These are phyloP conservation scores for Pterocles orientalis DNA, from an alignment of 2,113 vertebrate genomes.

Conservation along the genomic window DNA sequence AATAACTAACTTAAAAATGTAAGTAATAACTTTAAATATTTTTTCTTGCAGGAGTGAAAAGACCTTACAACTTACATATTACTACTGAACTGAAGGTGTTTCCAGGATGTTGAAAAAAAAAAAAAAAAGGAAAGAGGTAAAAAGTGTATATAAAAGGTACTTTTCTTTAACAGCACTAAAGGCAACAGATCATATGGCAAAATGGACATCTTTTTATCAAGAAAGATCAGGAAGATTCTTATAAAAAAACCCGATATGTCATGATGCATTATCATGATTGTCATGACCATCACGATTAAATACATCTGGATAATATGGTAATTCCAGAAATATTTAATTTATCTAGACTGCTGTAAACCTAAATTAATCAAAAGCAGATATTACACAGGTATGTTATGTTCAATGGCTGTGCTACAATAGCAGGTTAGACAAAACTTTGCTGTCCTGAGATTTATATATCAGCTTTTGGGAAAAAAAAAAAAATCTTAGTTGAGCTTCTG, in stretches of 20 bases:
- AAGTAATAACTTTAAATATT: neutral
- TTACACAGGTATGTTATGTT: neutral
- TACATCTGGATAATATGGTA: neutral
- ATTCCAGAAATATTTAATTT: neutral
- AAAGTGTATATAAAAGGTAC: neutral
- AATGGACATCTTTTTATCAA: neutral
- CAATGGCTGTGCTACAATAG: neutral
- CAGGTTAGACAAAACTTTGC: neutral
- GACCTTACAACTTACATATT: neutral
- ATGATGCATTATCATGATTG: fast-evolving
- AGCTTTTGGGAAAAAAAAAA: neutral
- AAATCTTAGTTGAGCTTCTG: neutral
- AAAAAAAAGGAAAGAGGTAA: no score
- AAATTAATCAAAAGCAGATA: neutral
- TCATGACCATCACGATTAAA: neutral
- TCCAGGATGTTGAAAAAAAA: neutral
- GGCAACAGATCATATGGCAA: neutral
- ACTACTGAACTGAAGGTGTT: neutral
- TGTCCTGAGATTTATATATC: neutral
- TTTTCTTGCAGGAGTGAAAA: neutral
- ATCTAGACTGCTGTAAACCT: neutral
- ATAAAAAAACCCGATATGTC: neutral
- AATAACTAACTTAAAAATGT: neutral
- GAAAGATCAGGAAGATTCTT: neutral
- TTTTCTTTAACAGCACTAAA: neutral